Conservation (phyloP, 2,888 invertebrate genomes). For the Acleris sparsana region DNA sequence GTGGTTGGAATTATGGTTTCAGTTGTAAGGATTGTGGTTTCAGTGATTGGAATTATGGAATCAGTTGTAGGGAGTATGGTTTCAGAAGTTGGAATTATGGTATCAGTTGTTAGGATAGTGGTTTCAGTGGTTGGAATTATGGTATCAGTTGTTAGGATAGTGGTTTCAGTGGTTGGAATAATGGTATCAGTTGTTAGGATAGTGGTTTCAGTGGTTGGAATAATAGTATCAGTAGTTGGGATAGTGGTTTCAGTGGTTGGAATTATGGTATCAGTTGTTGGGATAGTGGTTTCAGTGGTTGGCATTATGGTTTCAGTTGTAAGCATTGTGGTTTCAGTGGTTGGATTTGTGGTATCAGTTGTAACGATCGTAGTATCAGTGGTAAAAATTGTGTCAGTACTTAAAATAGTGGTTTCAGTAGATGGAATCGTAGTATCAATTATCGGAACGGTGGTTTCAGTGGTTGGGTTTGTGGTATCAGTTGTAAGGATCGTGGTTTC, state of each 20-base stretch:
- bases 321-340: background rate
- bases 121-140: background rate
- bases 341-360: conserved; percentile 1
- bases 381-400: background rate
- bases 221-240: background rate
- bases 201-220: conserved; percentile 9
- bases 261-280: conserved; percentile 5
- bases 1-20: too few species aligned
- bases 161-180: background rate
- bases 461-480: background rate
- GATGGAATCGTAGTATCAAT: background rate
- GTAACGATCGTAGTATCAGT: background rate
- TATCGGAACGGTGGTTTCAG: background rate
- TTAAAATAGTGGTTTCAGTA: background rate
- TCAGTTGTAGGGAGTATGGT: background rate
- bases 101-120: background rate
- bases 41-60: conserved; percentile 2
- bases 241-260: background rate
- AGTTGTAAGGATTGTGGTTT: background rate
- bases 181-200: conserved; percentile 1
- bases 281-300: background rate
- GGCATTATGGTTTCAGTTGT: background rate
- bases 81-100: background rate
- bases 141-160: conserved; percentile 1
- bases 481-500: background rate